Evolutionary conservation across 30 jellyfish, hydroid and myxozoan species (phyloP).

Genomic region (Clytia hemisphaerica): DNA sequence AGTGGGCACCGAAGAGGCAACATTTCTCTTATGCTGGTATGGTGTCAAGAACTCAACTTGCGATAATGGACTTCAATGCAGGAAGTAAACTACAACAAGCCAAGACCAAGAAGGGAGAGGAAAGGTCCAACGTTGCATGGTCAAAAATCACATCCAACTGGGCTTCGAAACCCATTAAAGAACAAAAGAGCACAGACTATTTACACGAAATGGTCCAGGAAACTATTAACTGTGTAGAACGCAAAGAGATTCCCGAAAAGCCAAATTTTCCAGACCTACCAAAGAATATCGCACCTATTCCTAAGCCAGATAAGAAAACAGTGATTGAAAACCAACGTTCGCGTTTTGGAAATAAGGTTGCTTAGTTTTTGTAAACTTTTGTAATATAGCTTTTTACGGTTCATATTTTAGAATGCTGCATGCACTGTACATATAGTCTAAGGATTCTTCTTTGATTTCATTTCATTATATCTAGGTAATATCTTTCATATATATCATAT

Average conservation of each 20-base stretch:
- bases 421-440: no score
- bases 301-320: constrained; percentile 4
- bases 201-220: constrained; percentile 2
- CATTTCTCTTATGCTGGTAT: constrained; percentile 35
- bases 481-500: no score
- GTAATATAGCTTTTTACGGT: no score
- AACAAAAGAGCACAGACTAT: no score
- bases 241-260: not conserved
- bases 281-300: not conserved
- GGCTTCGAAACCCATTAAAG: constrained; percentile 28
- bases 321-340: constrained; percentile 11
- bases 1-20: constrained; percentile 25
- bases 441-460: no score
- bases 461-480: no score
- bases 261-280: not conserved
- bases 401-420: no score
- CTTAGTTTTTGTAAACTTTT: no score
- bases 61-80: constrained; percentile 18
- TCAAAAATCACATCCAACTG: constrained; percentile 7
- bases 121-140: not conserved
- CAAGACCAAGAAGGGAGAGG: constrained; percentile 19
- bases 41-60: constrained; percentile 35
- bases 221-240: not conserved
- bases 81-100: constrained; percentile 25
- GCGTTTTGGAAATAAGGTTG: no score